Conservation (phyloP, 2,113 vertebrate genomes). For the Halcyon malimbica region DNA sequence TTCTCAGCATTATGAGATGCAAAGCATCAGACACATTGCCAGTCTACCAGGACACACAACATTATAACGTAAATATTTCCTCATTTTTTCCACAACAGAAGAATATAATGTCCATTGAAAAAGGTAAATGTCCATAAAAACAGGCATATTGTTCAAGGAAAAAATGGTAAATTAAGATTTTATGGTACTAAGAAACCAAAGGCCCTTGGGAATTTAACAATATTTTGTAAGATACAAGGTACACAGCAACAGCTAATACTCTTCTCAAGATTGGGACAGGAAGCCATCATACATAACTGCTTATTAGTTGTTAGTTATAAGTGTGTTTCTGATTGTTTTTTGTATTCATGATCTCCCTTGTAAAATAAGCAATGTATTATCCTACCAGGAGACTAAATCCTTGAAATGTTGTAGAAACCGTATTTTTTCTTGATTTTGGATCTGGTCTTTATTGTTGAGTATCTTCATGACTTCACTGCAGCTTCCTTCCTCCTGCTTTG, state of each 20-base stretch:
- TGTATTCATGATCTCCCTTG: neutral
- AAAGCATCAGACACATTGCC: neutral
- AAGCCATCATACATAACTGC: neutral
- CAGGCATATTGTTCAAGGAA: neutral
- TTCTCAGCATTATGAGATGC: neutral
- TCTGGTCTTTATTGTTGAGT: neutral
- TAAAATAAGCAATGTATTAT: neutral
- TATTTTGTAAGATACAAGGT: neutral
- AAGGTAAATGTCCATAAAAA: neutral
- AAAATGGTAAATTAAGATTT: neutral
- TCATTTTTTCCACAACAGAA: neutral
- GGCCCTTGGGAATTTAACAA: neutral
- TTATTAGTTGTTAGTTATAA: neutral
- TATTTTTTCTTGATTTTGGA: neutral
- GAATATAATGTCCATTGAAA: neutral
- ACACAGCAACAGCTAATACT: neutral
- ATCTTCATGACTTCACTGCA: neutral
- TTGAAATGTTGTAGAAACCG: neutral
- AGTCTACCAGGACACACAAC: neutral
- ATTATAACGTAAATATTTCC: neutral
- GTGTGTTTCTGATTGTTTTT: neutral
- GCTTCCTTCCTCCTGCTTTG: neutral
- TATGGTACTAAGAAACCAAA: neutral
- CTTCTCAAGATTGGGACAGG: neutral
- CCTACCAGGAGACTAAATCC: neutral